Conservation (phyloP, 2,888 invertebrate species). For the Coenonympha arcania region DNA sequence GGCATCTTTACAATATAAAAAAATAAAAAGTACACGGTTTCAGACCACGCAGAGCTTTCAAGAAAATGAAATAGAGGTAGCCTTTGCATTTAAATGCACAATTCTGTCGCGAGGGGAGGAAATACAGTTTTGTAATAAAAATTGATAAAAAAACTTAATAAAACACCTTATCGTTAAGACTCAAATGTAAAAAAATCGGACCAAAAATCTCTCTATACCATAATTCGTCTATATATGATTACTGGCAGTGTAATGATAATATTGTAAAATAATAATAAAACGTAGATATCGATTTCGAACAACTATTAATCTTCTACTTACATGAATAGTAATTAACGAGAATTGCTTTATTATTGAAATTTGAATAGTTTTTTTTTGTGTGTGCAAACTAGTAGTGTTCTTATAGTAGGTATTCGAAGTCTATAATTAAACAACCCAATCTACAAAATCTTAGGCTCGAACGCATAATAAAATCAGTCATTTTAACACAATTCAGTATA, state of each 20-base stretch:
- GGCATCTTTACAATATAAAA: background rate
- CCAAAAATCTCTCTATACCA: constrained; percentile 53
- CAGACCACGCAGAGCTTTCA: constrained; percentile 55
- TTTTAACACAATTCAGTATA: constrained; percentile 73
- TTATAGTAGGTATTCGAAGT: constrained; percentile 63
- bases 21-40: constrained; percentile 17
- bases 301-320: constrained; percentile 63
- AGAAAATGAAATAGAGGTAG: constrained; percentile 32
- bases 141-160: constrained; percentile 67
- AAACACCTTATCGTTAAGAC: constrained; percentile 63
- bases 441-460: constrained; percentile 73
- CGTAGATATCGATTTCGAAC: constrained; percentile 38
- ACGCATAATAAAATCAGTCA: constrained; percentile 75
- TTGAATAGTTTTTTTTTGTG: constrained; percentile 58
- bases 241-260: constrained; percentile 72
- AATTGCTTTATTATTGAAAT: constrained; percentile 67
- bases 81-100: constrained; percentile 32
- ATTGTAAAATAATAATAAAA: constrained; percentile 49
- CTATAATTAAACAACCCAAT: constrained; percentile 64
- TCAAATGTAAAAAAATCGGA: constrained; percentile 72
- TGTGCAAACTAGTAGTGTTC: constrained; percentile 72
- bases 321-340: constrained; percentile 68
- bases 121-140: constrained; percentile 44
- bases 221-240: constrained; percentile 67
- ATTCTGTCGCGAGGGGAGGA: constrained; percentile 31